Conservation (phyloP, 1,140 invertebrate genomes). For the Homarus americanus region DNA sequence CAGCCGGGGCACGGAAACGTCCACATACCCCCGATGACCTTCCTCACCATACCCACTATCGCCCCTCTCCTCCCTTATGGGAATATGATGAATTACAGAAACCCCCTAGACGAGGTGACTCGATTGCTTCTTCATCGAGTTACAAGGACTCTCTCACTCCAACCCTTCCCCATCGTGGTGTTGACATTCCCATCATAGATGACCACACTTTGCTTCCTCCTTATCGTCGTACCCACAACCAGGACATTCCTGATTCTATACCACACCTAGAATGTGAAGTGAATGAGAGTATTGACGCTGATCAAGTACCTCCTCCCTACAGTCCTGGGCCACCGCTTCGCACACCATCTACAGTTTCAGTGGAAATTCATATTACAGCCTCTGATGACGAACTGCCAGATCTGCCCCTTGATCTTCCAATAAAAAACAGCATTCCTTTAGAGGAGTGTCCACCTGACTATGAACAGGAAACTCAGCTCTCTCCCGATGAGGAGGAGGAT, state of each 20-base stretch:
- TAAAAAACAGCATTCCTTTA: background rate
- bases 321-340: slow-evolving; percentile 46
- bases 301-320: slow-evolving; percentile 66
- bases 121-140: slow-evolving; percentile 13
- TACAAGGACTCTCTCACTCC: slow-evolving; percentile 20
- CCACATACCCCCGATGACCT: slow-evolving; percentile 46
- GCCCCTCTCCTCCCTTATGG: slow-evolving; percentile 34
- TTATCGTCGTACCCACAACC: slow-evolving; percentile 40
- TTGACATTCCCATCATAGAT: slow-evolving; percentile 58
- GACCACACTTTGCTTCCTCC: slow-evolving; percentile 67
- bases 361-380: slow-evolving; percentile 70
- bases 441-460: slow-evolving; percentile 24
- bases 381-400: slow-evolving; percentile 59
- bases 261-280: slow-evolving; percentile 17
- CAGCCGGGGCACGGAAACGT: background rate
- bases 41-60: slow-evolving; percentile 29
- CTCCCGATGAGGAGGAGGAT: background rate
- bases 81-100: slow-evolving; percentile 57
- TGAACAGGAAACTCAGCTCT: background rate
- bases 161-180: slow-evolving; percentile 22
- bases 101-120: slow-evolving; percentile 47
- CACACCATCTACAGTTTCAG: slow-evolving; percentile 63
- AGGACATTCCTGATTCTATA: background rate
- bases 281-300: slow-evolving; percentile 14
- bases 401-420: slow-evolving; percentile 26